Evolutionary conservation across 2,113 vertebrate genomes (phyloP).

Genomic region (Bos javanicus): DNA sequence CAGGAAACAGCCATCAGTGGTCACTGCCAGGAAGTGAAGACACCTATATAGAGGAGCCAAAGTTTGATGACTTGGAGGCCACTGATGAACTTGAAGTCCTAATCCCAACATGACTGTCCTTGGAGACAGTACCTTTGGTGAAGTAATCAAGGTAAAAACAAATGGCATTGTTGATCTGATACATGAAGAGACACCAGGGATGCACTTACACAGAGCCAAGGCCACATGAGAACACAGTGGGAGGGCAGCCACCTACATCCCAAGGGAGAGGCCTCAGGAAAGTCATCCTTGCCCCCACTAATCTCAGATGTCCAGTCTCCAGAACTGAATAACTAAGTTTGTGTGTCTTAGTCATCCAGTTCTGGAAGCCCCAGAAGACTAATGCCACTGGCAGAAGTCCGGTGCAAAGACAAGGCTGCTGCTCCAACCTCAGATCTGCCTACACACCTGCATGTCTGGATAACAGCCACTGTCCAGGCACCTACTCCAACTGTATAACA

Average conservation of each 20-base stretch:
- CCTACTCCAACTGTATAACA: neutral
- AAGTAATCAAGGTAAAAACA: neutral
- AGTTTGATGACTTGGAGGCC: neutral
- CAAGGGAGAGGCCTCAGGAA: neutral
- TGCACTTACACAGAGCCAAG: neutral
- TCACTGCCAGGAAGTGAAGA: neutral
- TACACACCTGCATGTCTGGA: neutral
- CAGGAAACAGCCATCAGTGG: neutral
- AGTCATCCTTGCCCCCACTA: fast-evolving
- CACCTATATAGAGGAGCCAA: neutral
- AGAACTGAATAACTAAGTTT: neutral
- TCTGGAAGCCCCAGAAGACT: neutral
- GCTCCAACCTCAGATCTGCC: neutral
- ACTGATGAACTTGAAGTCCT: neutral
- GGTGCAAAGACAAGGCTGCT: neutral
- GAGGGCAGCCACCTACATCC: neutral
- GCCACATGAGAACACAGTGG: neutral
- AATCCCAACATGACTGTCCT: neutral
- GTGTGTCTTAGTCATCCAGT: neutral
- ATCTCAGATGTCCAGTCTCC: neutral
- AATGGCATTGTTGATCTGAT: neutral
- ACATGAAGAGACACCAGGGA: neutral
- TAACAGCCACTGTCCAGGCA: neutral
- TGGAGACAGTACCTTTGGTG: neutral
- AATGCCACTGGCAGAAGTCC: neutral